Base-by-base conservation (phyloP, 2,113 vertebrate species). In the Cyprinodon tularosa region DNA sequence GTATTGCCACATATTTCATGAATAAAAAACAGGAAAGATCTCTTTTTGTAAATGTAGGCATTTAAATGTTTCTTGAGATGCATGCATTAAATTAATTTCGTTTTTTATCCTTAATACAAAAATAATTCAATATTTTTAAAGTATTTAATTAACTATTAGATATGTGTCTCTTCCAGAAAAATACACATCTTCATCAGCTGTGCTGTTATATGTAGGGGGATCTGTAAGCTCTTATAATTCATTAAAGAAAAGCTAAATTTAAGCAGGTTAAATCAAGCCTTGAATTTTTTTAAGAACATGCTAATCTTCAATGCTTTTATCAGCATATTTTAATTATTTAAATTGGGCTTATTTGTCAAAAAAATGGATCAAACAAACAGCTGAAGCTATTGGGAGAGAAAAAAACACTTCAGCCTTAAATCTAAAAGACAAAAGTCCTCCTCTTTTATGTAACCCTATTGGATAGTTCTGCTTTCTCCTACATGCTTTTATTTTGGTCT, bases 401-500 rank as follows among this genome's bases (percentile, higher is more conserved):
- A 4, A 50, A 50, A 4, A 15, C 4, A 8, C 15, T 17, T 29
- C 29, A 53, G 8, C 15, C 13, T n/a, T 15, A 57, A 57, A 57
- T 20, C 17, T 53, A 20, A 53, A 53, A 53, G 20, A 6, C 17
- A 17, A 6, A 7, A 17, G 42, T 76, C 44, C 12, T 8, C 39
- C 29, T 67, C 47, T 42, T 4, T 45, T 50, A 68, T 67, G 20
- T 29, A 29, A 44, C 9, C 14, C 0, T 20, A 0, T 40, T 74
- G 20, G 62, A 20, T 13, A 79, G 60, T 39, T 7, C 50, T 71
- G n/a, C 63, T 69, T 77, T 81, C 67, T 81, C 71, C 80, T 60
- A 15, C 71, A 39, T 3, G 7, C 12, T 59, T 81, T 74, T 86
- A 75, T 85, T 90, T 84, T 75, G 12, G 76, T 79, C 72, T 9